Conservation (phyloP, 1,140 invertebrate genomes). For the Nephotettix cincticeps region DNA sequence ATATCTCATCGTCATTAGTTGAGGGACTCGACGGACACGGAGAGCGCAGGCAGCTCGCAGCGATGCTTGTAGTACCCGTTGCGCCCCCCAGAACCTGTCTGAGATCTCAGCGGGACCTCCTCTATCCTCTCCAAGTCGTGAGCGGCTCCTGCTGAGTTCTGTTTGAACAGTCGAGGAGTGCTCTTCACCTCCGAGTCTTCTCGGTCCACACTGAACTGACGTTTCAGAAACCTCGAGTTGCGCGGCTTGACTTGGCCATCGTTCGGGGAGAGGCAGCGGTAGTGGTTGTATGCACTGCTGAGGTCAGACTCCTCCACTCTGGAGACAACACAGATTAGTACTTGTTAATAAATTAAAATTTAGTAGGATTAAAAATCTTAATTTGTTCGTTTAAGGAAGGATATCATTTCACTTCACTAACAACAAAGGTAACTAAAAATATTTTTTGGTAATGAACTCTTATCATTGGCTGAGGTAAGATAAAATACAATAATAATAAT, state of each 20-base stretch:
- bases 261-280: constrained; percentile 69
- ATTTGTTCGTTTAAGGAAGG: no score
- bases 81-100: background rate
- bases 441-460: no score
- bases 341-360: no score
- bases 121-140: constrained; percentile 69
- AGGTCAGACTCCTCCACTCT: constrained; percentile 59
- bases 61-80: constrained; percentile 13
- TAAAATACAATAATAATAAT: no score
- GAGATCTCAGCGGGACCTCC: constrained; percentile 48
- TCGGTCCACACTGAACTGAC: constrained; percentile 69
- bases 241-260: constrained; percentile 48
- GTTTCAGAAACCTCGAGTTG: constrained; percentile 48
- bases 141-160: constrained; percentile 68
- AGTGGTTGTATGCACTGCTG: constrained; percentile 69
- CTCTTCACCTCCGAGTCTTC: constrained; percentile 51
- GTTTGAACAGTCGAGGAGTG: constrained; percentile 57
- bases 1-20: no score
- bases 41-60: constrained; percentile 17
- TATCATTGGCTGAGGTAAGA: no score
- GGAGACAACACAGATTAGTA: no score
- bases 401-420: no score
- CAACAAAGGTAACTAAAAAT: no score
- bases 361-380: no score
- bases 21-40: constrained; percentile 9